phyloP scores from a whole-genome alignment of 2,113 vertebrate species.

The Potamarius usumacintae region DNA sequence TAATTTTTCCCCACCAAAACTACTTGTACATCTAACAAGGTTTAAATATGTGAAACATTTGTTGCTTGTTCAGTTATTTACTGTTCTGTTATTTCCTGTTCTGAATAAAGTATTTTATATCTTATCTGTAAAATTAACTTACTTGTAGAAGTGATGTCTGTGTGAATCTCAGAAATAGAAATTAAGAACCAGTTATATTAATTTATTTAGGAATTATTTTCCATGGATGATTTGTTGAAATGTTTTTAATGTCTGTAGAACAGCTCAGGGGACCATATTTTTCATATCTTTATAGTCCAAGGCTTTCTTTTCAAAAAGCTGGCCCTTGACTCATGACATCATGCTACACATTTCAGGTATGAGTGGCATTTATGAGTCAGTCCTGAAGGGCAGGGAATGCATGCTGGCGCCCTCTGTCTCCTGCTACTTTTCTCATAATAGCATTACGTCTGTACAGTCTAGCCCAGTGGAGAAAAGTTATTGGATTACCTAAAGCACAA shows the following conservation, averaged over 20 bases:
- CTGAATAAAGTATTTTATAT: no score
- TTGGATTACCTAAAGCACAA: constrained; percentile 42
- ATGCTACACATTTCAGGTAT: constrained; percentile 23
- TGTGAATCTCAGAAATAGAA: background rate
- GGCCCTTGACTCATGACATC: background rate
- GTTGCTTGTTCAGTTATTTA: background rate
- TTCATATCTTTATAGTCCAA: background rate
- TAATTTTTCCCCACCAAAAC: background rate
- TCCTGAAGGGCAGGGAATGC: constrained; percentile 9
- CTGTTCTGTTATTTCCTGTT: background rate
- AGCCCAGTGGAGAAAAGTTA: constrained; percentile 25
- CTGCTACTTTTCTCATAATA: constrained; percentile 12
- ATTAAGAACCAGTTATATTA: background rate
- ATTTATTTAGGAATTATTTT: background rate
- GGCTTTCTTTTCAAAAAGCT: background rate
- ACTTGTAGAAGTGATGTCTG: background rate
- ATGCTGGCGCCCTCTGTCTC: constrained; percentile 42
- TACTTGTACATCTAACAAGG: background rate
- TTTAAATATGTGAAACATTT: background rate
- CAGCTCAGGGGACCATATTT: background rate
- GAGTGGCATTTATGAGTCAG: constrained; percentile 32
- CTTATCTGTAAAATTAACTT: background rate
- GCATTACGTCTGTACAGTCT: constrained; percentile 25
- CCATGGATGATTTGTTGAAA: background rate
- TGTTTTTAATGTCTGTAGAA: background rate